Evolutionary conservation across 2,113 vertebrate species (phyloP), one percentile per base, ranked within the genome.

Genomic region (Otocyon megalotis): DNA sequence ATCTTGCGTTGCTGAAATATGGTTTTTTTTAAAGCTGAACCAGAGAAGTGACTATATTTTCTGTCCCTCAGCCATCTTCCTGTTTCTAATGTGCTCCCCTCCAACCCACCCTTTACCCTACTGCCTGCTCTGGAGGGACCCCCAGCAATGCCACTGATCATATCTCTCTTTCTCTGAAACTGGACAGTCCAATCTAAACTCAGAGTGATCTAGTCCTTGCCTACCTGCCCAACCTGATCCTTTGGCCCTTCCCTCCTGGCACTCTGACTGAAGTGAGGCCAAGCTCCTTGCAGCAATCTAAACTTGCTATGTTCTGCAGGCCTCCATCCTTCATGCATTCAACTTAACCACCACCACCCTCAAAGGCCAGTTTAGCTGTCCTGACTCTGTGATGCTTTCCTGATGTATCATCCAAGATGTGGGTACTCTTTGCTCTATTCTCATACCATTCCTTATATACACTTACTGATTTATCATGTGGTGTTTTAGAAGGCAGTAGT

Each of bases 1-100:
- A 60, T 53, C 32, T 28, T 10, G 2, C 63, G 43, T 50, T 74
- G 48, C 20, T 58, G 32, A 67, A 86, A 22, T 53, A 37, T 37
- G n/a, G 62, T 84, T 79, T 94, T 87, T 14, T 43, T 81, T 67
- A 87, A 80, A 53, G n/a, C 35, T 87, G 65, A 91, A 80, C 35
- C 17, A 76, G 48, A 72, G n/a, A 81, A 9, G 22, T 48, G 12
- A 65, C 35, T 74, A 12, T 17, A 35, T 82, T n/a, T 81, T 80
- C 50, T 67, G 32, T 71, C 58, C 53, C 11, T 76, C 26, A 72
- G 2, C 48, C 77, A 28, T 37, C 62, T 93, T 86, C 50, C 11
- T 58, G 6, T 43, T 37, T 65, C 24, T n/a, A 67, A 80, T 0
- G 1, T 13, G 15, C 13, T 67, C 83, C 26, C 22, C 32, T 77